These are phyloP conservation scores for Acipenser oxyrinchus DNA, from an alignment of 2,797 vertebrate genomes.

Conservation along the genomic window DNA sequence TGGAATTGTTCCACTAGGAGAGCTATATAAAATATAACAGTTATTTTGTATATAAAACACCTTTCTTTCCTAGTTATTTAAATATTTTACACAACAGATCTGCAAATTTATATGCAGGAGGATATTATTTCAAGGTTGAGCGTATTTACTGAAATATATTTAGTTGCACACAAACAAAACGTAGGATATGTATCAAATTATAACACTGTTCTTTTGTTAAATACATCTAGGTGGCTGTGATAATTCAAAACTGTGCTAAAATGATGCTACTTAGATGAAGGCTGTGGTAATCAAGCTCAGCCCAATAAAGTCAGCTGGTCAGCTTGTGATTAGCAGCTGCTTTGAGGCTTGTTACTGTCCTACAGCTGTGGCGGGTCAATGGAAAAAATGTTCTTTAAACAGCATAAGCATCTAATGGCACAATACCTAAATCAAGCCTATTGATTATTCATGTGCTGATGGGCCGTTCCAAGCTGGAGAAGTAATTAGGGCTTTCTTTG, in stretches of 20 bases:
- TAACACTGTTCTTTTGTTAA: conserved; percentile 16
- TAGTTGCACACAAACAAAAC: too few species aligned
- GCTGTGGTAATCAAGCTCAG: conserved; percentile 67
- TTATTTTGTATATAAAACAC: too few species aligned
- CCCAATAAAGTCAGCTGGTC: conserved; percentile 80
- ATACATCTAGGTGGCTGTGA: conserved; percentile 37
- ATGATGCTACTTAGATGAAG: conserved; percentile 63
- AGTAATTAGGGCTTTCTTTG: conserved; percentile 76
- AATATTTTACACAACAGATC: too few species aligned
- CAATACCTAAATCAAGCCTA: conserved; percentile 45
- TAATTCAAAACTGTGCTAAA: conserved; percentile 35
- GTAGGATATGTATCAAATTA: too few species aligned
- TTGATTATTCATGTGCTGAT: conserved; percentile 72
- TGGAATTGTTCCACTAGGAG: too few species aligned
- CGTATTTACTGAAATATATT: too few species aligned
- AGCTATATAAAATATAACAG: too few species aligned
- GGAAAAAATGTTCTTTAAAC: conserved; percentile 68
- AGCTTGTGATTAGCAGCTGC: conserved; percentile 63
- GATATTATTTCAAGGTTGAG: too few species aligned
- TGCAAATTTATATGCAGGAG: too few species aligned
- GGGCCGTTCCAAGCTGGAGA: conserved; percentile 62
- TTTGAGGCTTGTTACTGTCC: conserved; percentile 54
- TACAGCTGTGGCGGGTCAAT: conserved; percentile 65
- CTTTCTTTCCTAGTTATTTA: too few species aligned
- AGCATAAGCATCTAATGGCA: conserved; percentile 75